Conservation (phyloP, 2,113 vertebrate genomes). For the Ascaphus truei region DNA sequence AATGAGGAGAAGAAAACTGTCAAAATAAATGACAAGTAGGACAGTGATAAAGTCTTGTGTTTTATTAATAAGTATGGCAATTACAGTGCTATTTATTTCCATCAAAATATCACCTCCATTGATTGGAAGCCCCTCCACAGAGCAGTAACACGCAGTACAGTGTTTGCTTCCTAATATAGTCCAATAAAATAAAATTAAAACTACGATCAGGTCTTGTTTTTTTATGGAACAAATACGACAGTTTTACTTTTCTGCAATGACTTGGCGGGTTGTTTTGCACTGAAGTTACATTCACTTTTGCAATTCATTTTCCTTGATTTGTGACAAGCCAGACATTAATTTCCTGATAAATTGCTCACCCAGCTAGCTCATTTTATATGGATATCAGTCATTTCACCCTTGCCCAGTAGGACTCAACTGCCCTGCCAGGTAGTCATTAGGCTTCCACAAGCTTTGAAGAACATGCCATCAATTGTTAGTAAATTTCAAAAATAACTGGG, state of each 20-base stretch:
- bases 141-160: not conserved
- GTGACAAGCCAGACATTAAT: slow-evolving; percentile 52
- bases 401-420: slow-evolving; percentile 44
- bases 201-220: slow-evolving; percentile 30
- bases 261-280: slow-evolving; percentile 47
- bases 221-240: slow-evolving; percentile 32
- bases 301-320: slow-evolving; percentile 46
- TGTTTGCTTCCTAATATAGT: not conserved
- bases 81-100: no score
- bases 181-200: not conserved
- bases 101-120: no score
- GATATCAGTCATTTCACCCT: slow-evolving; percentile 51
- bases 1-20: no score
- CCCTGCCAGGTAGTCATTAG: slow-evolving; percentile 50
- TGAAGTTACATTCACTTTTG: slow-evolving; percentile 40
- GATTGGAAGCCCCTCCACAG: no score
- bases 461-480: slow-evolving; percentile 29
- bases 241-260: slow-evolving; percentile 34
- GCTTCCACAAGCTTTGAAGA: slow-evolving; percentile 35
- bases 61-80: no score
- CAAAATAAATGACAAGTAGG: no score
- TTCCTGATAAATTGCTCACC: slow-evolving; percentile 52
- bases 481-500: slow-evolving; percentile 41
- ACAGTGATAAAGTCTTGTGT: no score
- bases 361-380: slow-evolving; percentile 57